phyloP scores from a whole-genome alignment of 2,113 vertebrate genomes.

The Sander vitreus region DNA sequence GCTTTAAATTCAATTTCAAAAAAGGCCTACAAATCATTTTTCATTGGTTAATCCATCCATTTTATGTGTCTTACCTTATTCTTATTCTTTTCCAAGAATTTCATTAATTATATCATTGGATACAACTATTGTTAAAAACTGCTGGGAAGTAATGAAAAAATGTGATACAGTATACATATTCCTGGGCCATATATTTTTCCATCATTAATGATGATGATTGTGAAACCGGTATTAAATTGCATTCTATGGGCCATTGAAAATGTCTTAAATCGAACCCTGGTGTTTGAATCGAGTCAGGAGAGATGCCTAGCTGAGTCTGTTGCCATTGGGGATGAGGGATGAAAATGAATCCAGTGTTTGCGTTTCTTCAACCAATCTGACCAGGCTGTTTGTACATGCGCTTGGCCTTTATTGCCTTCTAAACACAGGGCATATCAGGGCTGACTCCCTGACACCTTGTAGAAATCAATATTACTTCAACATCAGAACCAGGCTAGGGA shows the following conservation, averaged over 20 bases:
- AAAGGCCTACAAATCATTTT: too few relatives aligned
- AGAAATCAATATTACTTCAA: neutral
- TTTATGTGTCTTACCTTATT: too few relatives aligned
- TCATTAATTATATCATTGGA: neutral
- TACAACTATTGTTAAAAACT: neutral
- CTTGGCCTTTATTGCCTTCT: neutral
- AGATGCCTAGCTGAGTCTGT: neutral
- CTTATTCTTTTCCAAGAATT: neutral
- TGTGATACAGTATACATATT: neutral
- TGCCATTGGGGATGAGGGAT: neutral
- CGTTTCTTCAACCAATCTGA: neutral
- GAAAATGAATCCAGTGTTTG: neutral
- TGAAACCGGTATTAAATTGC: neutral
- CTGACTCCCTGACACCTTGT: neutral
- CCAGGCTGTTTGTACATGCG: neutral
- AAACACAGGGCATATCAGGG: neutral
- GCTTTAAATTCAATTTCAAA: too few relatives aligned
- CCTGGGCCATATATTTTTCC: neutral
- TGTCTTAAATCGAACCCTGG: neutral
- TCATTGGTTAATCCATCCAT: too few relatives aligned
- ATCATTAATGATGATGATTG: neutral
- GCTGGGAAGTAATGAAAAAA: too few relatives aligned
- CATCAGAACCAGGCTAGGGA: neutral
- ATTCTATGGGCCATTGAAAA: too few relatives aligned
- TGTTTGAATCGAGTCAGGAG: neutral